Evolutionary conservation across 2,797 vertebrate species (phyloP).

Genomic region (Crenichthys baileyi): DNA sequence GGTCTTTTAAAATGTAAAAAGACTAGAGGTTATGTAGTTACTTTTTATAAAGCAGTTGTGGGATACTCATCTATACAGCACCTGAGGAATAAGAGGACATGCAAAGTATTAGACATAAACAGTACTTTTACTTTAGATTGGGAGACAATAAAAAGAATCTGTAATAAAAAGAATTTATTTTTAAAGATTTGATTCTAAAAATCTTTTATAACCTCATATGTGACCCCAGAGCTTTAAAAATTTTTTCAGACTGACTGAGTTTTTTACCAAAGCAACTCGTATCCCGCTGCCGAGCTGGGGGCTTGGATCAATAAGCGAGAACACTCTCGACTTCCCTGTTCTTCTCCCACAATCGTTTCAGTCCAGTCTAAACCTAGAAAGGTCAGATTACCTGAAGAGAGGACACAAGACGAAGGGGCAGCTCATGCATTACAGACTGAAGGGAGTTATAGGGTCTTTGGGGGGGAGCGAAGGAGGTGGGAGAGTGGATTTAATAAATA

Average conservation of each 20-base stretch:
- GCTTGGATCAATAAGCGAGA: conserved; percentile 78
- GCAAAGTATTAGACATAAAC: too few species aligned
- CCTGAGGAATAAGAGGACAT: too few species aligned
- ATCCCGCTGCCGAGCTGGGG: conserved; percentile 34
- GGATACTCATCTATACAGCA: too few species aligned
- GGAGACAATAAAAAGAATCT: neutral
- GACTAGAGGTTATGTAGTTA: neutral
- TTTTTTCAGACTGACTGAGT: conserved; percentile 19
- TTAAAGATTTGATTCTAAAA: conserved; percentile 5
- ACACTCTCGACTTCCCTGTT: conserved; percentile 78
- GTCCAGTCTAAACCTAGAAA: conserved; percentile 70
- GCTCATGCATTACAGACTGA: conserved; percentile 69
- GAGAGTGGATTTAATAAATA: conserved; percentile 80
- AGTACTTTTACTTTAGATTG: neutral
- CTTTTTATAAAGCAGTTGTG: too few species aligned
- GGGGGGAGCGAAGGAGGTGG: conserved; percentile 49
- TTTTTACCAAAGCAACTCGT: conserved; percentile 34
- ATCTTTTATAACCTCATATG: neutral
- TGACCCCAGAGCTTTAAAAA: conserved; percentile 11
- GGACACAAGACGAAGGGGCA: conserved; percentile 49
- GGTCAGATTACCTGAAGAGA: conserved; percentile 79
- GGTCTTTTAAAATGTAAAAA: neutral
- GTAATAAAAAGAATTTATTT: neutral
- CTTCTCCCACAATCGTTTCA: conserved; percentile 74
- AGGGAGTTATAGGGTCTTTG: conserved; percentile 52